Evolutionary conservation across 2,113 vertebrate species (phyloP), one percentile per base, ranked within the genome.

Genomic region (Pteronura brasiliensis): DNA sequence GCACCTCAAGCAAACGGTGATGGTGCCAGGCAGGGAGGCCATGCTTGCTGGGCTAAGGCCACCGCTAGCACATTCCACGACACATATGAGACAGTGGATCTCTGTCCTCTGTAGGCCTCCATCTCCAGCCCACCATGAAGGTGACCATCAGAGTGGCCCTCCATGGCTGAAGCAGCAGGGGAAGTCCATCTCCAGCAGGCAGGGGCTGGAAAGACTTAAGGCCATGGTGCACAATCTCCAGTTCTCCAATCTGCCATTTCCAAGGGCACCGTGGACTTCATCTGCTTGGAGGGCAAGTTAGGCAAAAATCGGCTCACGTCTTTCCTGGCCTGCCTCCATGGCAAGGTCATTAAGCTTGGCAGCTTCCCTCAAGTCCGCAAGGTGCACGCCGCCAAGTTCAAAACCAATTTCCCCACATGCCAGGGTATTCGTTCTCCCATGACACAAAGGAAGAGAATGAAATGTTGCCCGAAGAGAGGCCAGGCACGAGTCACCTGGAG

Each of bases 141-240:
- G 99, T 99, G 98, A 99, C 99, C 42, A 97, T 99, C 98, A 99
- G 99, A 18, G 99, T 99, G 96, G 99, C 99, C 9, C 98, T 99
- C 99, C 99, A 21, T 99, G 99, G 95, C 99, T 99, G 74, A 99
- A 99, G 97, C 98, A 99, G 96, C 99, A 99, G 0, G 99, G 99
- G 57, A 99, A 99, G 97, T 99, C 99, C 97, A 99, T 99, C 98
- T 99, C 99, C 1, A 99, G 99, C 98, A 99, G 99, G 99, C 99
- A 99, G 96, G 99, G 99, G 34, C 99, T 99, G 99, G 99, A 99
- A 98, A 98, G 99, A 52, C 97, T 99, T 12, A 99, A 99, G 98
- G 98, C 98, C 47, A 99, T 99, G 99, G 99, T 99, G 5, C 99
- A 99, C 23, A 99, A 99, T 2, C 99, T 99, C 80, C 99, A 99